Conservation (phyloP, 2,797 vertebrate species). For the Phataginus tetradactyla region DNA sequence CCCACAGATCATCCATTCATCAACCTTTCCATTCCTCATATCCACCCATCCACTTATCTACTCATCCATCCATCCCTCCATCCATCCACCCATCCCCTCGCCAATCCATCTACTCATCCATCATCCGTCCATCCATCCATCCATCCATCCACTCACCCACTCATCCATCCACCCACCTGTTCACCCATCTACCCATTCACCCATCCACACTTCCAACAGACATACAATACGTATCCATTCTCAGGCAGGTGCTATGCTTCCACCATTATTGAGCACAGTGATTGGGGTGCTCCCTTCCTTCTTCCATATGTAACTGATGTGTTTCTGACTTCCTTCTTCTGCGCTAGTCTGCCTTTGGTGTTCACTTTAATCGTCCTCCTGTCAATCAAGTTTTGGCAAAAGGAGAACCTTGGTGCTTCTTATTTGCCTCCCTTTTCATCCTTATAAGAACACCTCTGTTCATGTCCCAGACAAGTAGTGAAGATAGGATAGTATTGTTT, state of each 20-base stretch:
- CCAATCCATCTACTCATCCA: rapidly evolving
- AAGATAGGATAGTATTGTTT: constrained; percentile 53
- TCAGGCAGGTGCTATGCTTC: background rate
- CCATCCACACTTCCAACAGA: background rate
- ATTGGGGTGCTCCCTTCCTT: background rate
- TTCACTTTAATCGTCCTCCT: background rate
- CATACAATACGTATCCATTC: background rate
- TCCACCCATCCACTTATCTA: background rate
- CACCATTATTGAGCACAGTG: background rate
- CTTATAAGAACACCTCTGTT: background rate
- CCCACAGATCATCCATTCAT: background rate
- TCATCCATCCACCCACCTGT: no score
- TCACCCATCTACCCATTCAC: background rate
- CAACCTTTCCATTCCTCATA: background rate
- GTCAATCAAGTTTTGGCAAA: constrained; percentile 50
- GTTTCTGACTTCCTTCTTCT: background rate
- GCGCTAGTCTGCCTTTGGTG: constrained; percentile 12
- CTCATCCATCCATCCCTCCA: background rate
- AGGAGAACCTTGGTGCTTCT: background rate
- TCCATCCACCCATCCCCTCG: background rate
- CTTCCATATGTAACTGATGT: background rate
- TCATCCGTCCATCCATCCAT: background rate
- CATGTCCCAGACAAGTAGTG: background rate
- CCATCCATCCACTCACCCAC: background rate
- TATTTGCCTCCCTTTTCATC: background rate